Conservation (phyloP, 2,113 vertebrate species). For the Lepidothrix coronata region DNA sequence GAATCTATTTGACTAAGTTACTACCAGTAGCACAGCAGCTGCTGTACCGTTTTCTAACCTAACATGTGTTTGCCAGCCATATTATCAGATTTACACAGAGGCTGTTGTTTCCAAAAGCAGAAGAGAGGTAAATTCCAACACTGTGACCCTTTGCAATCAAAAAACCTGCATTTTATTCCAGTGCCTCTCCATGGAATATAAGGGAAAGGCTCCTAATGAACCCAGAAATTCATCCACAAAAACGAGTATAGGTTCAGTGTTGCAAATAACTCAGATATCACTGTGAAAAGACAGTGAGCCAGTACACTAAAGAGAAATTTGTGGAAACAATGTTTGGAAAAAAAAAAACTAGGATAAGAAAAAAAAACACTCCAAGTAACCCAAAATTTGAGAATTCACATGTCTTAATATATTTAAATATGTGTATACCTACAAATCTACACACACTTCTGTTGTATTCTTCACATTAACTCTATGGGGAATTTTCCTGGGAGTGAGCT, state of each 20-base stretch:
- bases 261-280: not conserved
- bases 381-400: not conserved
- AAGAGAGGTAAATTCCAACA: slow-evolving; percentile 53
- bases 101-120: slow-evolving; percentile 34
- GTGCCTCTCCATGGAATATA: not conserved
- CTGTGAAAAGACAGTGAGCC: not conserved
- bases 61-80: slow-evolving; percentile 33
- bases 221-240: not conserved
- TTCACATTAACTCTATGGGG: rapidly evolving
- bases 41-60: not conserved
- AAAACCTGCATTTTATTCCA: not conserved
- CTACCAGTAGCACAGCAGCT: slow-evolving; percentile 53
- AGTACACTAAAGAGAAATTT: not conserved
- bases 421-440: not conserved
- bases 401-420: not conserved
- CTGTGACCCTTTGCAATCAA: not conserved
- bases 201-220: not conserved
- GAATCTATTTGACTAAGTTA: slow-evolving; percentile 65
- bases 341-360: not conserved
- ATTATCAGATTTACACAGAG: slow-evolving; percentile 61
- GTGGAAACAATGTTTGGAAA: not conserved
- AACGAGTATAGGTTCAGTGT: not conserved
- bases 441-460: rapidly evolving
- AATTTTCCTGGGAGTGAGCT: not conserved
- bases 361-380: not conserved